Evolutionary conservation across 2,888 invertebrate genomes (phyloP).

Genomic region (Halictus ligatus): DNA sequence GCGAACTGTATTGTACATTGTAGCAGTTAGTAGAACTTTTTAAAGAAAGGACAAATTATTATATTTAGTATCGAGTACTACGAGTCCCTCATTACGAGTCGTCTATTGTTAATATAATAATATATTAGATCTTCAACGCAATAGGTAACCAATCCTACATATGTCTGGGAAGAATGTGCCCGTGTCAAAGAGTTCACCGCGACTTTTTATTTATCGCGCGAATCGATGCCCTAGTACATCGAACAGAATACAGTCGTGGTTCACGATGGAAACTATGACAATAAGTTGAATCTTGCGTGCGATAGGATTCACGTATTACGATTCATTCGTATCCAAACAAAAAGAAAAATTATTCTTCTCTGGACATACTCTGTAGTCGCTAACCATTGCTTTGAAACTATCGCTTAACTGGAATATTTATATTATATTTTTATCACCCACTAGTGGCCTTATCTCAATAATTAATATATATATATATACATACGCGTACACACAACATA

Average conservation of each 20-base stretch:
- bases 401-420: conserved; percentile 80
- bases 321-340: conserved; percentile 21
- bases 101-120: conserved; percentile 64
- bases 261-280: conserved; percentile 68
- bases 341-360: conserved; percentile 40
- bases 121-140: conserved; percentile 61
- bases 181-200: conserved; percentile 45
- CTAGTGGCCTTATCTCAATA: conserved; percentile 83
- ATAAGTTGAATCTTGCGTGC: conserved; percentile 50
- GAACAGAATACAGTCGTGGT: conserved; percentile 16
- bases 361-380: conserved; percentile 60
- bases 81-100: conserved; percentile 57
- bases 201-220: conserved; percentile 19
- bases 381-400: conserved; percentile 73
- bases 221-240: conserved; percentile 23
- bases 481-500: background rate
- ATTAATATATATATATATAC: conserved; percentile 53
- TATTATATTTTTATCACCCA: conserved; percentile 83
- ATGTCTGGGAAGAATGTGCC: conserved; percentile 53
- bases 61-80: conserved; percentile 53
- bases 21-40: conserved; percentile 71
- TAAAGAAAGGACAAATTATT: conserved; percentile 57
- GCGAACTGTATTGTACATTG: conserved; percentile 71
- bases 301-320: conserved; percentile 35
- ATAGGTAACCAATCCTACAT: conserved; percentile 57